Base-by-base conservation (phyloP, 2,113 vertebrate species). In the Mugil cephalus region DNA sequence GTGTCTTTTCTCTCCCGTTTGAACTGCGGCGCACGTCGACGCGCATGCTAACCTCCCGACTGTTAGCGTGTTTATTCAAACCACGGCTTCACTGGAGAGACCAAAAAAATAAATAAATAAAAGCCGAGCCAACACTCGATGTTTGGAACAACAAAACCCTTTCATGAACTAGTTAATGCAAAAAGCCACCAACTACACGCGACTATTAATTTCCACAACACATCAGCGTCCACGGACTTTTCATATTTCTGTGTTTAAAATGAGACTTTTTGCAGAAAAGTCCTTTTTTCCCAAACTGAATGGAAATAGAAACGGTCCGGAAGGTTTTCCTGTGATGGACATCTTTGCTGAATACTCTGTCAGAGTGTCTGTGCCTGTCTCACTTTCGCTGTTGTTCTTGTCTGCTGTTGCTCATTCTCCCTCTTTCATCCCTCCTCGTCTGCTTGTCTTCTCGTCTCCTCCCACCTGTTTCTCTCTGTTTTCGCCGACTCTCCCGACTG, bases 391-490 rank as follows among this genome's bases (percentile, higher is more conserved):
- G 65, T 72, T 79, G 62, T 47, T 69, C 60, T 71, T 59, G 56
- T 68, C 79, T 82, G 77, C 82, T 59, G 72, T 88, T 74, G 48
- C 78, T 89, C 77, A 74, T 67, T 71, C 66, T 35, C 0, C 74
- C 56, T 74, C 79, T 87, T 80, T 89, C 79, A 88, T 87, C 80
- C 72, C 24, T 70, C 45, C 46, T 64, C 38, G 56, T 78, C 84
- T 86, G 79, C 60, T 52, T 79, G 75, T 79, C 77, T 84, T 74
- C 63, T 59, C n/a, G 69, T 80, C 87, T 87, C 87, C 87, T 85
- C 87, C 87, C 89, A 89, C 90, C 87, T 89, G 84, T 91, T 87
- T 88, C 80, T 35, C 78, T 84, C 79, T n/a, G n/a, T 84, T 77
- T 86, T 77, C 64, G 78, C 82, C 76, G 67, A 77, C 84, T 85